Percentiles rank a stretch among this genome's conserved stretches.
Evolutionary conservation across 1,140 invertebrate species (phyloP).

Genomic region (Cylas formicarius): DNA sequence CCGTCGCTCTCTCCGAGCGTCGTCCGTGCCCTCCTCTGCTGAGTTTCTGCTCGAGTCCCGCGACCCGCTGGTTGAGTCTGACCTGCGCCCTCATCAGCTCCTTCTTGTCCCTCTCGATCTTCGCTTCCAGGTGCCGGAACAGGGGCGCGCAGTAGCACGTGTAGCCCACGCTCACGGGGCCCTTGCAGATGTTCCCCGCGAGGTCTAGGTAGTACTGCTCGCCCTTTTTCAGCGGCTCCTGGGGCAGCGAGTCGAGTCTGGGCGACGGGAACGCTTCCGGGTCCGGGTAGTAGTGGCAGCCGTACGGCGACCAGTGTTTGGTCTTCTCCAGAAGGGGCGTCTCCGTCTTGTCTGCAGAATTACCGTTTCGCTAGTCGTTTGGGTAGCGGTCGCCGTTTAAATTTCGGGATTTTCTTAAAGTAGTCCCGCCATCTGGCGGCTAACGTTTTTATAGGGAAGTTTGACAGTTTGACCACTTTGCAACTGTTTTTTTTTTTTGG

Average conservation of each 20-base stretch:
- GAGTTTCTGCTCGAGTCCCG: conserved; percentile 64
- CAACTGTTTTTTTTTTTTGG: no score
- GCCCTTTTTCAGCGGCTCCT: conserved; percentile 76
- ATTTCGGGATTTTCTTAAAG: no score
- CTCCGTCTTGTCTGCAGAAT: no score
- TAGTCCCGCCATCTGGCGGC: no score
- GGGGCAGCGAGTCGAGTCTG: conserved; percentile 73
- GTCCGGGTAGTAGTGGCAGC: conserved; percentile 81
- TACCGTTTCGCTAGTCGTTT: no score
- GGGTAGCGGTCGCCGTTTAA: no score
- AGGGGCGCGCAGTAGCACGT: conserved; percentile 70
- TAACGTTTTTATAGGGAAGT: no score
- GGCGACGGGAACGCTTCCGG: conserved; percentile 75
- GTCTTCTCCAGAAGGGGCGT: conserved; percentile 4
- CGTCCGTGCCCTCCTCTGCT: conserved; percentile 52
- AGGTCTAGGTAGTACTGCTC: conserved; percentile 93
- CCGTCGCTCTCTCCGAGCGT: conserved; percentile 50
- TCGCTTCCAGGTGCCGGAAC: conserved; percentile 79
- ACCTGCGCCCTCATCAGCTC: conserved; percentile 78
- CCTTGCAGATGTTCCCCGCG: conserved; percentile 93
- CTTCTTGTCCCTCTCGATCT: conserved; percentile 75
- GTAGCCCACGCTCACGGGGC: conserved; percentile 81
- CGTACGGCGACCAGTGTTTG: conserved; percentile 78
- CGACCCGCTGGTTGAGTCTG: conserved; percentile 71
- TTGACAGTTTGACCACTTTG: no score